Base-by-base conservation (phyloP, 2,888 invertebrate species). In the Drosophila neutralis region DNA sequence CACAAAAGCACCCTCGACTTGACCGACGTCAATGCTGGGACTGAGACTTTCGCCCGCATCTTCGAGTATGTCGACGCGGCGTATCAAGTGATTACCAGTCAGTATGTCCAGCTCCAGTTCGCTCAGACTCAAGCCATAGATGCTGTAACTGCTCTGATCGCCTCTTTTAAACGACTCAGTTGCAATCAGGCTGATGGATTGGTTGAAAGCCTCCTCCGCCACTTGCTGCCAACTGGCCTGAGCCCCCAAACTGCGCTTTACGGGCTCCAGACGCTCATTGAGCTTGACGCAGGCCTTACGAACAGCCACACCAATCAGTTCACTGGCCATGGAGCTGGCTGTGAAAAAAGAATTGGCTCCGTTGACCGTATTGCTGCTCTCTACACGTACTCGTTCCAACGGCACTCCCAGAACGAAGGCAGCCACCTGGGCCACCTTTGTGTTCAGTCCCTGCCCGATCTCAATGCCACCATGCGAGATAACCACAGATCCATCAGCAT, bases 51-150 rank as follows among this genome's bases (percentile, higher is more conserved):
- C 94, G 4, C 97, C 97, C 8, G 94, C 94, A 89, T 97, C 97
- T 91, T 96, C 96, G 5, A 96, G 91, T 15, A 97, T 92, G 91
- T 97, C 96, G 0, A 96, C 96, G 76, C 96, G 94, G 11, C 90
- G 92, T 11, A 96, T 92, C 73, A 95, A 93, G 85, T 95, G 95
- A 86, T 96, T 96, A 1, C 97, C 97, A 0, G 97, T 97, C 48
- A 97, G 92, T 13, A 97, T 93, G 91, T 97, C 97, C 0, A 97
- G 91, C 92, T 97, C 96, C 0, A 96, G 94, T 92, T 97, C 97
- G 5, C 95, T 92, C 2, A 95, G 94, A 11, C 94, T 93, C 0
- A 95, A 93, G 0, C 95, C 96, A 84, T 94, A 96, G 60, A 97
- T 94, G 51, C 93, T 91, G 83, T 97, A 97, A 0, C 93, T 83